Percentiles rank a stretch among this genome's conserved stretches.
Evolutionary conservation across 2,797 vertebrate genomes (phyloP).

Genomic region (Lepilemur septentrionalis): DNA sequence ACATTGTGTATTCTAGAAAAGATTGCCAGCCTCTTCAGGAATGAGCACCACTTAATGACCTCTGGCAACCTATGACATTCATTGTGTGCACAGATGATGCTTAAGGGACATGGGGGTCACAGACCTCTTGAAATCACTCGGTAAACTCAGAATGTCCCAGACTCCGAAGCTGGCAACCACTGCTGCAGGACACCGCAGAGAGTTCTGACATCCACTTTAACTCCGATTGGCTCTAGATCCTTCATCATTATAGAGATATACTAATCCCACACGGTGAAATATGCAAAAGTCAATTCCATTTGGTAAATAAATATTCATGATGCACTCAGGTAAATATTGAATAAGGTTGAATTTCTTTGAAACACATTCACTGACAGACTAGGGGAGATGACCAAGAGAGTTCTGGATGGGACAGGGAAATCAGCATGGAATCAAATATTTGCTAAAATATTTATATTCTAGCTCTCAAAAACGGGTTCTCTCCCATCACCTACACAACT

Average conservation of each 20-base stretch:
- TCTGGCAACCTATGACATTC: not conserved
- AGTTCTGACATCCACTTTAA: not conserved
- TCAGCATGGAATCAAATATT: not conserved
- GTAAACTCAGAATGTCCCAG: not conserved
- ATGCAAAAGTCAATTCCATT: not conserved
- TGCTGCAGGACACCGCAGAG: not conserved
- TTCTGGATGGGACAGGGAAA: not conserved
- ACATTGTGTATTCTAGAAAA: not conserved
- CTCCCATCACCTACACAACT: not conserved
- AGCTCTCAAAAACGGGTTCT: not conserved
- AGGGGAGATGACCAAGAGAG: not conserved
- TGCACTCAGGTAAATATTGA: not conserved
- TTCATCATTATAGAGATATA: not conserved
- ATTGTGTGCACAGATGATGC: not conserved
- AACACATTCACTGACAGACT: not conserved
- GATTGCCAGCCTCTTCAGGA: not conserved
- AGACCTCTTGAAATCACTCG: not conserved
- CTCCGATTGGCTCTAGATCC: not conserved
- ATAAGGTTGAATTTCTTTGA: not conserved
- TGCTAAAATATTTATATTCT: not conserved
- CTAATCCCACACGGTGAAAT: not conserved
- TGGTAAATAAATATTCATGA: not conserved
- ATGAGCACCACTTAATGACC: not conserved
- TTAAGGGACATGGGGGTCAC: not conserved
- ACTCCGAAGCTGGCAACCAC: not conserved